Conservation (phyloP, 2,888 invertebrate genomes). For the Sphaeridia pumilis region DNA sequence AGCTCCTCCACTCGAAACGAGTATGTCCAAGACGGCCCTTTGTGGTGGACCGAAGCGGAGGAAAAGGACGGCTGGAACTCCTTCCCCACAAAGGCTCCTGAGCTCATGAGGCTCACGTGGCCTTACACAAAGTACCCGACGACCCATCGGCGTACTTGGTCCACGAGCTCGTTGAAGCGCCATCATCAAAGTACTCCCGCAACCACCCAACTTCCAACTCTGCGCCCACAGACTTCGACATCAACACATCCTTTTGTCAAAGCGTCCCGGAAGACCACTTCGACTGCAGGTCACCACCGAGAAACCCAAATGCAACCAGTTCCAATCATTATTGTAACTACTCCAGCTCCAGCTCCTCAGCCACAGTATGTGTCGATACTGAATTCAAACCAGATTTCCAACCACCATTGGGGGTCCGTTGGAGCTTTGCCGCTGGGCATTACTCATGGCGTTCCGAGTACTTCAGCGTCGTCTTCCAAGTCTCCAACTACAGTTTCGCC, state of each 20-base stretch:
- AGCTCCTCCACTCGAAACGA: neutral
- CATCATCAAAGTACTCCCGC: neutral
- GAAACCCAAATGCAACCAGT: neutral
- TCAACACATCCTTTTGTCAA: neutral
- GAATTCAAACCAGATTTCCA: neutral
- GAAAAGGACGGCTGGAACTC: neutral
- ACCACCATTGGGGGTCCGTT: constrained; percentile 5
- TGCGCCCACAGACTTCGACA: neutral
- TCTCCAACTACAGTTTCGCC: no score
- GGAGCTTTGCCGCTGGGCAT: neutral
- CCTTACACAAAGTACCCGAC: neutral
- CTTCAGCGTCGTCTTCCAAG: neutral
- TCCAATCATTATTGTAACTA: neutral
- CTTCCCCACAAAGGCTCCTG: constrained; percentile 2
- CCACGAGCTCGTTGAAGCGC: no score
- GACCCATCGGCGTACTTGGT: neutral
- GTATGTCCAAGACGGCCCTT: neutral
- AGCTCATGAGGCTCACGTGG: constrained; percentile 5
- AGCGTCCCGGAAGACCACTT: neutral
- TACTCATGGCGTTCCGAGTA: no score
- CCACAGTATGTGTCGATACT: neutral
- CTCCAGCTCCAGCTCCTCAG: neutral
- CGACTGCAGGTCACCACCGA: neutral
- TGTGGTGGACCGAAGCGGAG: constrained; percentile 1
- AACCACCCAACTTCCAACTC: neutral